These are phyloP conservation scores for Urophycis tenuis DNA, from an alignment of 2,797 vertebrate genomes.

Conservation along the genomic window DNA sequence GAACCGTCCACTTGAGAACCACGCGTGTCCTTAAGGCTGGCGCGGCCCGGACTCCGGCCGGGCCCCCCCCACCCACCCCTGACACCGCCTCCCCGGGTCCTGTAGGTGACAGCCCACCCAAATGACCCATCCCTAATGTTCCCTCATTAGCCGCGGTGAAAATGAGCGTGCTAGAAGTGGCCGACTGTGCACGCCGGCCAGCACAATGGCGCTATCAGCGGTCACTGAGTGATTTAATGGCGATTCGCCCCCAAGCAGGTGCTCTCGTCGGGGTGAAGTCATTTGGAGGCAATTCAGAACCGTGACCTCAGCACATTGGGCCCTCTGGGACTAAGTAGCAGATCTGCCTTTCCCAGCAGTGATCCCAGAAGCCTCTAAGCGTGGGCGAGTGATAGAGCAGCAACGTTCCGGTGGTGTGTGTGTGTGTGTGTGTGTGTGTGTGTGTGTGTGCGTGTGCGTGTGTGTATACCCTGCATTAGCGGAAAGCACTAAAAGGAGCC, in stretches of 20 bases:
- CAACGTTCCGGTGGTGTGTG: constrained; percentile 51
- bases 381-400: constrained; percentile 61
- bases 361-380: constrained; percentile 49
- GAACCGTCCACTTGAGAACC: constrained; percentile 38
- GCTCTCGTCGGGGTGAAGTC: constrained; percentile 70
- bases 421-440: neutral
- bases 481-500: constrained; percentile 51
- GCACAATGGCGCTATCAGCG: constrained; percentile 44
- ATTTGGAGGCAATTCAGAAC: constrained; percentile 71
- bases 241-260: constrained; percentile 68
- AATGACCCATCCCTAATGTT: constrained; percentile 39
- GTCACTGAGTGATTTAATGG: constrained; percentile 66
- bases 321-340: constrained; percentile 65
- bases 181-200: constrained; percentile 26
- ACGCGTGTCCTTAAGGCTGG: constrained; percentile 23
- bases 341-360: constrained; percentile 52
- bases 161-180: constrained; percentile 8
- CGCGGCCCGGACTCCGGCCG: neutral
- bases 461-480: constrained; percentile 58
- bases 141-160: constrained; percentile 36
- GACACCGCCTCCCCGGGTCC: constrained; percentile 24
- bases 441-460: neutral
- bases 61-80: too few species aligned
- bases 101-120: constrained; percentile 25
- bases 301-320: constrained; percentile 72